phyloP scores from a whole-genome alignment of 2,113 vertebrate species.

The Machaerirhynchus nigripectus region DNA sequence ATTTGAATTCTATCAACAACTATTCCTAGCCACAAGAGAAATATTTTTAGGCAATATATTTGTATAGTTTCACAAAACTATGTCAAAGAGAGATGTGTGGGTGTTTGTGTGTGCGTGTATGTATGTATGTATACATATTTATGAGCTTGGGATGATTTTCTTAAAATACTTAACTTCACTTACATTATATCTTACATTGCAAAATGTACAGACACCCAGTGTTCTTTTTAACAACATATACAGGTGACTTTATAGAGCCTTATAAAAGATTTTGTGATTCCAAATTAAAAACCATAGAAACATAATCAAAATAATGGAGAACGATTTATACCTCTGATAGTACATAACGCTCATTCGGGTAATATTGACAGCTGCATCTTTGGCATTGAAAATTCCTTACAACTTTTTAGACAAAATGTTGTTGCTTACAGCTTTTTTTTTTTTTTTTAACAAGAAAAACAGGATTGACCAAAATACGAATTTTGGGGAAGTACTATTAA shows the following conservation, averaged over 20 bases:
- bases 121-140: slow-evolving; percentile 9
- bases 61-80: slow-evolving; percentile 72
- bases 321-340: slow-evolving; percentile 72
- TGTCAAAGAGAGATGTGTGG: slow-evolving; percentile 70
- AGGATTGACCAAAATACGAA: slow-evolving; percentile 69
- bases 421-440: slow-evolving; percentile 66
- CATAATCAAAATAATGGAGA: slow-evolving; percentile 73
- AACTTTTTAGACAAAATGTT: slow-evolving; percentile 76
- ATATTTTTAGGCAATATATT: slow-evolving; percentile 67
- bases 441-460: slow-evolving; percentile 50
- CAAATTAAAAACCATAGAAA: slow-evolving; percentile 81
- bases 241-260: slow-evolving; percentile 72
- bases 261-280: slow-evolving; percentile 74
- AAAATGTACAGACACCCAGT: slow-evolving; percentile 83
- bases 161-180: slow-evolving; percentile 78
- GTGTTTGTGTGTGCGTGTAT: not conserved
- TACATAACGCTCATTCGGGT: slow-evolving; percentile 71
- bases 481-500: slow-evolving; percentile 70
- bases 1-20: slow-evolving; percentile 65
- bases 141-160: slow-evolving; percentile 62
- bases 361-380: slow-evolving; percentile 79
- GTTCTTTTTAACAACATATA: slow-evolving; percentile 77
- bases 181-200: slow-evolving; percentile 80
- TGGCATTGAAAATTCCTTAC: slow-evolving; percentile 83
- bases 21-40: slow-evolving; percentile 73